Conservation (phyloP, 2,797 vertebrate genomes). For the Emys orbicularis region DNA sequence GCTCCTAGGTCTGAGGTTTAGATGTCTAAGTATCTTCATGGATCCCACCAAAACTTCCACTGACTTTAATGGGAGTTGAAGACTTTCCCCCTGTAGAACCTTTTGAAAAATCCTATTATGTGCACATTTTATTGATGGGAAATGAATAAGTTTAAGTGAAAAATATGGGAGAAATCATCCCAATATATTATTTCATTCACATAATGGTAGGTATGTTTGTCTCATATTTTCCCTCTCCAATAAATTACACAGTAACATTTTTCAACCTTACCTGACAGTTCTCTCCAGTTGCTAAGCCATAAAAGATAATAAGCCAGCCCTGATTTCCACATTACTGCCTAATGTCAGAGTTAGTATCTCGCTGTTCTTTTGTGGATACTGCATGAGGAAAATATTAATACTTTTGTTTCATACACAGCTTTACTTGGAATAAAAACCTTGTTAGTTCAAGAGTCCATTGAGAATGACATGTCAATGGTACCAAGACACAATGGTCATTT, state of each 20-base stretch:
- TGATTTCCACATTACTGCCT: background rate
- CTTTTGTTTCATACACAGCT: background rate
- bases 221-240: background rate
- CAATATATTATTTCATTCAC: background rate
- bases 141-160: background rate
- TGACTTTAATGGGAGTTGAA: background rate
- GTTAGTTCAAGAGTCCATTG: background rate
- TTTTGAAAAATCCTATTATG: background rate
- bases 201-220: background rate
- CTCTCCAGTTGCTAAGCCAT: background rate
- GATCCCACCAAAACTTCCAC: background rate
- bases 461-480: background rate
- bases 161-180: background rate
- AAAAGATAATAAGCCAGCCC: background rate
- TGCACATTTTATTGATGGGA: background rate
- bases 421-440: slow-evolving; percentile 2
- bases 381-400: background rate
- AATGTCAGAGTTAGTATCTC: background rate
- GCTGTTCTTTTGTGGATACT: background rate
- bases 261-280: background rate
- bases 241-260: background rate
- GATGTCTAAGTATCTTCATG: background rate
- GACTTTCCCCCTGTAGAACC: background rate
- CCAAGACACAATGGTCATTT: background rate
- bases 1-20: background rate